Conservation (phyloP, 2,888 invertebrate genomes). For the Andrena marginata region DNA sequence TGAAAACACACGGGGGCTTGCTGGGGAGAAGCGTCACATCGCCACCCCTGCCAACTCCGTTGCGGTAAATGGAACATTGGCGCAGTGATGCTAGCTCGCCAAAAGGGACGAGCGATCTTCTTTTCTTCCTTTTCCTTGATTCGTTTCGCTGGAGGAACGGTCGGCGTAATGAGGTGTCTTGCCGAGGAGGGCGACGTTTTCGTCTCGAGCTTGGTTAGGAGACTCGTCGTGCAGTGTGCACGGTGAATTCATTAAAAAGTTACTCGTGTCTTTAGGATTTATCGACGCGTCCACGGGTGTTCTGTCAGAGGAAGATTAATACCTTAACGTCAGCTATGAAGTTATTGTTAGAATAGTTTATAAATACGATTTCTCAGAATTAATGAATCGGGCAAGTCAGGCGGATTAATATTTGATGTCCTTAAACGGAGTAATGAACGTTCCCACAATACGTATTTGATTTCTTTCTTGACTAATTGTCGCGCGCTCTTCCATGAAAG, state of each 20-base stretch:
- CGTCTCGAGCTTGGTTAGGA: not conserved
- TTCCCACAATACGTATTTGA: too few species aligned
- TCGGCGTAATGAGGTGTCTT: not conserved
- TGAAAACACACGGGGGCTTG: slow-evolving; percentile 25
- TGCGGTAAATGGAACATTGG: slow-evolving; percentile 18
- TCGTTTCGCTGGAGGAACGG: not conserved
- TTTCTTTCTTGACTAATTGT: slow-evolving; percentile 5
- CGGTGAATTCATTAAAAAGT: too few species aligned
- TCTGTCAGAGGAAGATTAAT: too few species aligned
- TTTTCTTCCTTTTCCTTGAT: not conserved
- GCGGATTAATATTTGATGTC: too few species aligned
- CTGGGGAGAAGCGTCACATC: not conserved
- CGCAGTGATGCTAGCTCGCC: not conserved
- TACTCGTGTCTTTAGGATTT: too few species aligned
- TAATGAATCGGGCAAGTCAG: too few species aligned
- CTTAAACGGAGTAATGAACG: too few species aligned
- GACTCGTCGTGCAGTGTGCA: too few species aligned
- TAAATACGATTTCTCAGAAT: too few species aligned
- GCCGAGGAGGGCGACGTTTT: not conserved
- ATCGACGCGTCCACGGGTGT: too few species aligned
- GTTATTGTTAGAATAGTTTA: too few species aligned
- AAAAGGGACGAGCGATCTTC: not conserved
- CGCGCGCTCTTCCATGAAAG: not conserved
- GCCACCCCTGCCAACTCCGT: not conserved
- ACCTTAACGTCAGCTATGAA: too few species aligned